Percentiles rank a stretch among this genome's conserved stretches.
Conservation (phyloP, 1,140 invertebrate species). For the Drosophila novamexicana region DNA sequence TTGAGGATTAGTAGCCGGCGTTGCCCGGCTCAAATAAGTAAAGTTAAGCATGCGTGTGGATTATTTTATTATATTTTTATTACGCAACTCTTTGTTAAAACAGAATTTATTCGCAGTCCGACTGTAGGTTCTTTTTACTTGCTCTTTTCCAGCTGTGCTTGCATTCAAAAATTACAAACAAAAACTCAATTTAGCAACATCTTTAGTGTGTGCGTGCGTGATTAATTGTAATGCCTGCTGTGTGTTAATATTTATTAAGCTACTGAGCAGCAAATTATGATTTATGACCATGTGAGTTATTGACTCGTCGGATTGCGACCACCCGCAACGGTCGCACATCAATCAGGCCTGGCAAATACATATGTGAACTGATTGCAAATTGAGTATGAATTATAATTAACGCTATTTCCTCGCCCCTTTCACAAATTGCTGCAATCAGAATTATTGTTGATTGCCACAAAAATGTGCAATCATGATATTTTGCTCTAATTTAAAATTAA, state of each 20-base stretch:
- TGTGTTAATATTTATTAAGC: slow-evolving; percentile 63
- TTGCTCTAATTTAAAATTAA: too few species aligned
- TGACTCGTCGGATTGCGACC: slow-evolving; percentile 12
- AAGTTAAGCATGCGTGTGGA: too few species aligned
- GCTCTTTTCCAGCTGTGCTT: too few species aligned
- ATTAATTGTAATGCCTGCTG: slow-evolving; percentile 54
- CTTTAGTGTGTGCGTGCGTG: slow-evolving; percentile 22
- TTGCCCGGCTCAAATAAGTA: too few species aligned
- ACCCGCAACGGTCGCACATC: slow-evolving; percentile 4
- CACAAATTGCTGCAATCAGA: not conserved
- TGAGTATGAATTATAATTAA: slow-evolving; percentile 42
- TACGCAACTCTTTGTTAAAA: too few species aligned
- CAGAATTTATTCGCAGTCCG: too few species aligned
- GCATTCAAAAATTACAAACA: not conserved
- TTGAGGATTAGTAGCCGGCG: not conserved
- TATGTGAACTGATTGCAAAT: slow-evolving; percentile 44
- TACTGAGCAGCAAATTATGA: slow-evolving; percentile 60
- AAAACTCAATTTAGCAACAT: slow-evolving; percentile 18
- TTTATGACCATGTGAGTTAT: slow-evolving; percentile 55
- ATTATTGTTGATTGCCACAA: not conserved
- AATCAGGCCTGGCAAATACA: slow-evolving; percentile 34
- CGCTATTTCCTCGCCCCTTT: not conserved
- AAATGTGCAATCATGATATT: too few species aligned
- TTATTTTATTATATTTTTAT: too few species aligned
- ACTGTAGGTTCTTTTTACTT: too few species aligned